These are phyloP conservation scores for Butorides virescens DNA, from an alignment of 2,113 vertebrate species.

Conservation along the genomic window DNA sequence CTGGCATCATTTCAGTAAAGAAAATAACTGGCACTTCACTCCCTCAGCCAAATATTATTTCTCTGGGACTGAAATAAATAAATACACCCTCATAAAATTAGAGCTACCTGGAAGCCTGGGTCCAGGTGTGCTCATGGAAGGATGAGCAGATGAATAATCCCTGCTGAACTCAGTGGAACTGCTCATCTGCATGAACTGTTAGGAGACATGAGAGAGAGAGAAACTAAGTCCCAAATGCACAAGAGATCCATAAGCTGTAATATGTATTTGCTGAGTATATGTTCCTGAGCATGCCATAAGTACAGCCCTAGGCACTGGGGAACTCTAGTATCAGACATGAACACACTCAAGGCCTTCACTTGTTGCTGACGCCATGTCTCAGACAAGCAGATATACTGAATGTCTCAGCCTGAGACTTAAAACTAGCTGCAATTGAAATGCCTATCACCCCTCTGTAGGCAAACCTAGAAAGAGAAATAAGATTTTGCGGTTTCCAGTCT, in stretches of 20 bases:
- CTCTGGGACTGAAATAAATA: background rate
- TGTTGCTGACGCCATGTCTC: background rate
- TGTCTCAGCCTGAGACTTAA: background rate
- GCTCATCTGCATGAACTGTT: background rate
- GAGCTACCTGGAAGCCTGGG: background rate
- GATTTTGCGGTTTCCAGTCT: background rate
- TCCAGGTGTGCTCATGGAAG: background rate
- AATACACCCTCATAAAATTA: background rate
- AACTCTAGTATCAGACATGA: background rate
- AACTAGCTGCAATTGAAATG: background rate
- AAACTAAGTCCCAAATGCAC: background rate
- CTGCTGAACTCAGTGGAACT: background rate
- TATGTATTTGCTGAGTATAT: background rate
- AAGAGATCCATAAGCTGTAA: background rate
- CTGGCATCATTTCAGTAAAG: background rate
- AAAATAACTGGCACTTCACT: background rate
- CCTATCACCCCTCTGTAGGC: accelerated
- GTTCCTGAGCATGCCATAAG: background rate
- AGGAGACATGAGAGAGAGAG: background rate
- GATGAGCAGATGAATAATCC: background rate
- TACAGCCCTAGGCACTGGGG: background rate
- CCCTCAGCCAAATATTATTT: background rate
- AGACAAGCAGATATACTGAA: background rate
- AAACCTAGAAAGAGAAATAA: background rate
- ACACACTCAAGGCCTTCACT: background rate